phyloP scores from a whole-genome alignment of 1,140 invertebrate genomes.

The Druon quercuslanigerum region DNA sequence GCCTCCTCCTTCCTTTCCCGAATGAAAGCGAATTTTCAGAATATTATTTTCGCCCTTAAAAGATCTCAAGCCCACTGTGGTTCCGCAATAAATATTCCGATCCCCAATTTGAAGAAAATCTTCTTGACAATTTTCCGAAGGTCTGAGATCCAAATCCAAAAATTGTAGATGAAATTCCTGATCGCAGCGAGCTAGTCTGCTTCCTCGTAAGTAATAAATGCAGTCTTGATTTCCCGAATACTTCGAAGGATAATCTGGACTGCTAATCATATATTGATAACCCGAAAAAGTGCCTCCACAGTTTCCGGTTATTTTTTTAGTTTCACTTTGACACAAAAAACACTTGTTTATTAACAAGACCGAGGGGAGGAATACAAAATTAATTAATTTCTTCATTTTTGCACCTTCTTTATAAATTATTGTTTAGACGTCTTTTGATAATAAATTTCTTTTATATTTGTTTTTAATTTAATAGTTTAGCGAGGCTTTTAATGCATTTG shows the following conservation, averaged over 20 bases:
- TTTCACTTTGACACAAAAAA: background rate
- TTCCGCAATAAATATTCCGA: constrained; percentile 73
- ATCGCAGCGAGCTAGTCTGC: constrained; percentile 68
- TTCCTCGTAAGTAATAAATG: constrained; percentile 74
- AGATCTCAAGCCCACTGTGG: constrained; percentile 69
- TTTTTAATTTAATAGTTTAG: background rate
- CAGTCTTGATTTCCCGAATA: constrained; percentile 74
- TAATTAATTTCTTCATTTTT: background rate
- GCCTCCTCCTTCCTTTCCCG: constrained; percentile 35
- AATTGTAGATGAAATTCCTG: constrained; percentile 77
- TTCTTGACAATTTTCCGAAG: constrained; percentile 71
- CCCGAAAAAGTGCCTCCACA: constrained; percentile 64
- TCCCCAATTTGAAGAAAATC: constrained; percentile 74
- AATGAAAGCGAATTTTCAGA: constrained; percentile 67
- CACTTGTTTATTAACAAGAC: background rate
- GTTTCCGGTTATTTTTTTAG: constrained; percentile 36
- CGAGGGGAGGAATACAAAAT: constrained; percentile 19
- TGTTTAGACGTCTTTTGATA: no score
- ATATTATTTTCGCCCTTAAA: constrained; percentile 73
- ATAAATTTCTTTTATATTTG: no score
- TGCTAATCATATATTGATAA: constrained; percentile 60
- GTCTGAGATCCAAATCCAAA: constrained; percentile 75
- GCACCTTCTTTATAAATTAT: no score
- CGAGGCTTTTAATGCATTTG: background rate
- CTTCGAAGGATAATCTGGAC: constrained; percentile 75